Evolutionary conservation across 1,140 invertebrate species (phyloP).

Genomic region (Lutraria rhynchaena): DNA sequence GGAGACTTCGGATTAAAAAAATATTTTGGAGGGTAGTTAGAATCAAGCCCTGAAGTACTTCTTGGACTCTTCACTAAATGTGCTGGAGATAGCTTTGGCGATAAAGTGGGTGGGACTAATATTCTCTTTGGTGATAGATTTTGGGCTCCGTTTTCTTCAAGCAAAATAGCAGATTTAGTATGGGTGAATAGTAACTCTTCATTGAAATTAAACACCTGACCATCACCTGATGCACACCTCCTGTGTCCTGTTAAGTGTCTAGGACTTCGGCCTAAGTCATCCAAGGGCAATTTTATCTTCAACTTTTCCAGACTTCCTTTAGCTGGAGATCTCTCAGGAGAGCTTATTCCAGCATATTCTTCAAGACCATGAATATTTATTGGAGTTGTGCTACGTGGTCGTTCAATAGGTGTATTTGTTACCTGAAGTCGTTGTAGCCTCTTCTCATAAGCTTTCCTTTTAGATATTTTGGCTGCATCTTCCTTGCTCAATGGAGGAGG

Average conservation of each 20-base stretch:
- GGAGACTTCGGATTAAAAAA: constrained; percentile 29
- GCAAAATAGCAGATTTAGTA: constrained; percentile 74
- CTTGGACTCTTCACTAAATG: constrained; percentile 41
- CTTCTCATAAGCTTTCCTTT: constrained; percentile 77
- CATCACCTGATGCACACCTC: constrained; percentile 47
- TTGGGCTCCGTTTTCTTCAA: constrained; percentile 69
- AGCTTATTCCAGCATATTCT: constrained; percentile 84
- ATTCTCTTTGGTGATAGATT: constrained; percentile 74
- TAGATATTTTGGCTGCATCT: constrained; percentile 69
- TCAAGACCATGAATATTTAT: constrained; percentile 90
- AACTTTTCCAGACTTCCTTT: constrained; percentile 72
- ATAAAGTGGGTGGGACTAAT: constrained; percentile 76
- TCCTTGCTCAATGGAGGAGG: constrained; percentile 58
- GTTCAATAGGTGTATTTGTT: constrained; percentile 91
- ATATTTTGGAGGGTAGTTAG: not conserved
- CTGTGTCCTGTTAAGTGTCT: constrained; percentile 44
- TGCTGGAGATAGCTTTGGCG: constrained; percentile 69
- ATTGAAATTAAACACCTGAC: constrained; percentile 72
- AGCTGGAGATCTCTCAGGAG: constrained; percentile 73
- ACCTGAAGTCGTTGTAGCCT: constrained; percentile 83
- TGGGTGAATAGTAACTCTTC: constrained; percentile 77
- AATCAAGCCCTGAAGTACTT: not conserved
- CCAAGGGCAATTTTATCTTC: constrained; percentile 77
- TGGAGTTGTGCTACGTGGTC: constrained; percentile 92
- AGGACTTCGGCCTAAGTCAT: constrained; percentile 75